These are phyloP conservation scores for Chaetogeoica ovagalla DNA, from an alignment of 2,888 invertebrate species.

Conservation along the genomic window DNA sequence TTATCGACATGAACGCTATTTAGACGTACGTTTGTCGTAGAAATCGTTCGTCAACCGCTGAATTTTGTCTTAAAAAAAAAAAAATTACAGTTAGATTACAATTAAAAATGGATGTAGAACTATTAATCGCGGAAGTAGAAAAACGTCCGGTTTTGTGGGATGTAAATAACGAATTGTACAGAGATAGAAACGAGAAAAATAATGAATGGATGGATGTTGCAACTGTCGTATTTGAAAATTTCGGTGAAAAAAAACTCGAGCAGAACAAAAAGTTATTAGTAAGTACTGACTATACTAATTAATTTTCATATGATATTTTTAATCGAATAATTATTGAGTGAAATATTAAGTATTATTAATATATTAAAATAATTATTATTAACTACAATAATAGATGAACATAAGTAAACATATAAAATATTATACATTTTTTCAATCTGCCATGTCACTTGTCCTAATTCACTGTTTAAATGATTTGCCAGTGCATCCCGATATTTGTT, in stretches of 20 bases:
- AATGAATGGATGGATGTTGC: constrained; percentile 38
- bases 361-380: constrained; percentile 8
- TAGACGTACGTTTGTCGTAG: constrained; percentile 10
- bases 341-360: background rate
- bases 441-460: constrained; percentile 38
- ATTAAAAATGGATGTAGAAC: constrained; percentile 33
- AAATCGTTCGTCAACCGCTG: constrained; percentile 24
- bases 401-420: background rate
- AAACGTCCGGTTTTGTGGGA: constrained; percentile 46
- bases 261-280: constrained; percentile 41
- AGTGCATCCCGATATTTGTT: constrained; percentile 31
- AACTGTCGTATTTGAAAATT: constrained; percentile 24
- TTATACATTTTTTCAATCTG: constrained; percentile 23
- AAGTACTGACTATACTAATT: constrained; percentile 9
- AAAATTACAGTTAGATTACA: background rate
- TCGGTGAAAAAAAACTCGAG: constrained; percentile 16
- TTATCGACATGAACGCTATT: constrained; percentile 25
- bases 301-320: constrained; percentile 33
- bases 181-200: constrained; percentile 33
- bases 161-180: constrained; percentile 24
- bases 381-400: constrained; percentile 18
- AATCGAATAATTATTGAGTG: constrained; percentile 3
- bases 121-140: constrained; percentile 24
- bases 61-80: background rate
- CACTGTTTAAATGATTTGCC: constrained; percentile 36